Evolutionary conservation across 2,888 invertebrate genomes (phyloP).

Genomic region (Oxyscelio sp.): DNA sequence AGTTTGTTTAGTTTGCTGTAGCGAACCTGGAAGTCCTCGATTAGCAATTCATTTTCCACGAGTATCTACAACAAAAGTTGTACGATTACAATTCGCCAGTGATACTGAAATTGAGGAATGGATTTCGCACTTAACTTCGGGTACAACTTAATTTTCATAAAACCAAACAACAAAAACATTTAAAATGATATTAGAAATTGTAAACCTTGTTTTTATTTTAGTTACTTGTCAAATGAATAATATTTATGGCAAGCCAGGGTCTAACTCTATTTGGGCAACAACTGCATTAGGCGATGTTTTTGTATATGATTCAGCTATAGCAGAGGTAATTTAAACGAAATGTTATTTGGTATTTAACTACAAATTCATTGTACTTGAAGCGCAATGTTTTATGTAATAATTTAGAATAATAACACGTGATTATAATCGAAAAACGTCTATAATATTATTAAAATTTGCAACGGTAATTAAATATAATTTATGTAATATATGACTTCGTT

Average conservation of each 20-base stretch:
- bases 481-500: too few relatives aligned
- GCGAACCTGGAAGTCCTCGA: slow-evolving; percentile 94
- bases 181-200: background rate
- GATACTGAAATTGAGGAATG: slow-evolving; percentile 97
- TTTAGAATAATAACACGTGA: too few relatives aligned
- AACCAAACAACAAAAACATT: background rate
- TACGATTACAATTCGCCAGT: slow-evolving; percentile 93
- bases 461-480: too few relatives aligned
- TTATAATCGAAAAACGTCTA: too few relatives aligned
- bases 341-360: too few relatives aligned
- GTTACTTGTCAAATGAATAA: slow-evolving; percentile 93
- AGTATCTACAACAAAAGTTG: slow-evolving; percentile 89
- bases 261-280: slow-evolving; percentile 93
- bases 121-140: slow-evolving; percentile 94
- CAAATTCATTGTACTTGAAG: too few relatives aligned
- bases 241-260: slow-evolving; percentile 92
- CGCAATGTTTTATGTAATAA: too few relatives aligned
- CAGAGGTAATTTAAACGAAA: slow-evolving; percentile 88
- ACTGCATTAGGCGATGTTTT: slow-evolving; percentile 94
- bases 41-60: slow-evolving; percentile 93
- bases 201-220: slow-evolving; percentile 72
- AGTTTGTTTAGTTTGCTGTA: slow-evolving; percentile 93
- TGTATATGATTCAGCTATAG: slow-evolving; percentile 93
- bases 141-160: slow-evolving; percentile 81
- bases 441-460: too few relatives aligned